Evolutionary conservation across 2,797 vertebrate species (phyloP).

Genomic region (Xerus rutilus): DNA sequence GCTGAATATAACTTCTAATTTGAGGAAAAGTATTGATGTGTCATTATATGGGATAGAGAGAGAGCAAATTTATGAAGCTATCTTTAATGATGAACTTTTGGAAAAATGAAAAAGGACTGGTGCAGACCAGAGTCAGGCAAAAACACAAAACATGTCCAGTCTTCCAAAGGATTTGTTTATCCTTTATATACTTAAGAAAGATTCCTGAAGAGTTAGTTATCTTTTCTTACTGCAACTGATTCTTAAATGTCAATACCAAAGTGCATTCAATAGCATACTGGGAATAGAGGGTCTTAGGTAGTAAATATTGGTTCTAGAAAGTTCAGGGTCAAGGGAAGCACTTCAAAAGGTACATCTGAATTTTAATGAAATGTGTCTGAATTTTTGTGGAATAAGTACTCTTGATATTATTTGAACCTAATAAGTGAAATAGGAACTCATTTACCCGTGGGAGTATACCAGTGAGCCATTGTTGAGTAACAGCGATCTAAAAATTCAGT

Average conservation of each 20-base stretch:
- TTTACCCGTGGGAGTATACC: neutral
- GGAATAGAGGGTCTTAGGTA: neutral
- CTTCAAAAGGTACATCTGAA: neutral
- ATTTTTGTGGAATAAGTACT: neutral
- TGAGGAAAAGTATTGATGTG: conserved; percentile 80
- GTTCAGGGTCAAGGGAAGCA: neutral
- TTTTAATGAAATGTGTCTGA: conserved; percentile 23
- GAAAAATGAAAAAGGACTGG: conserved; percentile 52
- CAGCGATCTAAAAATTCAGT: neutral
- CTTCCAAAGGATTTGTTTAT: neutral
- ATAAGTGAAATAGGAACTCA: neutral
- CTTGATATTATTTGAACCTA: neutral
- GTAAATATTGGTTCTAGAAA: neutral
- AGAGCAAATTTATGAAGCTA: conserved; percentile 62
- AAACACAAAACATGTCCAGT: neutral
- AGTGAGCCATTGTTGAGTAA: neutral
- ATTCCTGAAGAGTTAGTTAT: neutral
- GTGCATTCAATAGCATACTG: neutral
- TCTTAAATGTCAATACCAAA: neutral
- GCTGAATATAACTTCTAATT: conserved; percentile 83
- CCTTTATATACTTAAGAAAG: conserved; percentile 9
- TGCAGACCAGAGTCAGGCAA: neutral
- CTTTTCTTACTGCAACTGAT: neutral
- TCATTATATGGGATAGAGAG: conserved; percentile 75
- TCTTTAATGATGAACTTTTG: conserved; percentile 67